Conservation (phyloP, 2,113 vertebrate genomes). For the Dromiciops gliroides region DNA sequence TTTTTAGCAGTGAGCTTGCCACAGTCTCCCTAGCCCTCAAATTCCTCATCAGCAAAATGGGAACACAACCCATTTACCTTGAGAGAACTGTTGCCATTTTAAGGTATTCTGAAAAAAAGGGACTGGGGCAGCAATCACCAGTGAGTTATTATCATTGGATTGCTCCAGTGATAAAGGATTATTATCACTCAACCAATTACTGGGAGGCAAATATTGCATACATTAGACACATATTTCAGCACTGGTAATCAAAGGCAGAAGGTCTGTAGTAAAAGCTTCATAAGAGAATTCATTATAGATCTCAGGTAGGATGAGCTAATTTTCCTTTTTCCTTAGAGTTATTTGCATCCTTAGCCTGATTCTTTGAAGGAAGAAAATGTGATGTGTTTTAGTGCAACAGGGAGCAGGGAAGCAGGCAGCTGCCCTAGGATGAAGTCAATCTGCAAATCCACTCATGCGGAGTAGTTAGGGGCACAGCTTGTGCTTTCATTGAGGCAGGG, state of each 20-base stretch:
- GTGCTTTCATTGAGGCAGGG: conserved; percentile 38
- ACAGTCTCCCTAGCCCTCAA: background rate
- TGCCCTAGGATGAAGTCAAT: background rate
- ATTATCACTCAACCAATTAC: background rate
- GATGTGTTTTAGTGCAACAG: background rate
- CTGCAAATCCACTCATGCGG: conserved; percentile 50
- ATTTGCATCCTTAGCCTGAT: background rate
- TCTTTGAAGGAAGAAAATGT: conserved; percentile 28
- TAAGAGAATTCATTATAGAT: background rate
- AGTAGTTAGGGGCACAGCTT: background rate
- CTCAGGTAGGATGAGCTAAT: background rate
- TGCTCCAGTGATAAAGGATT: conserved; percentile 9
- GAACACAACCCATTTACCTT: conserved; percentile 42
- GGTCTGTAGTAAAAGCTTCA: background rate
- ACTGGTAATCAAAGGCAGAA: conserved; percentile 17
- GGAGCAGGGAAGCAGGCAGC: conserved; percentile 31
- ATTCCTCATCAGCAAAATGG: conserved; percentile 28
- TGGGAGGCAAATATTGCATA: background rate
- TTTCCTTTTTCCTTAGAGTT: background rate
- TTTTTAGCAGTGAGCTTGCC: background rate
- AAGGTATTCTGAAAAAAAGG: background rate
- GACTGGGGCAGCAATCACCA: background rate
- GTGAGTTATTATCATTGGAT: background rate
- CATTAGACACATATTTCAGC: background rate
- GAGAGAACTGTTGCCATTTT: background rate